These are phyloP conservation scores for Leucophenga maculata DNA, from an alignment of 2,888 invertebrate species.

Conservation along the genomic window DNA sequence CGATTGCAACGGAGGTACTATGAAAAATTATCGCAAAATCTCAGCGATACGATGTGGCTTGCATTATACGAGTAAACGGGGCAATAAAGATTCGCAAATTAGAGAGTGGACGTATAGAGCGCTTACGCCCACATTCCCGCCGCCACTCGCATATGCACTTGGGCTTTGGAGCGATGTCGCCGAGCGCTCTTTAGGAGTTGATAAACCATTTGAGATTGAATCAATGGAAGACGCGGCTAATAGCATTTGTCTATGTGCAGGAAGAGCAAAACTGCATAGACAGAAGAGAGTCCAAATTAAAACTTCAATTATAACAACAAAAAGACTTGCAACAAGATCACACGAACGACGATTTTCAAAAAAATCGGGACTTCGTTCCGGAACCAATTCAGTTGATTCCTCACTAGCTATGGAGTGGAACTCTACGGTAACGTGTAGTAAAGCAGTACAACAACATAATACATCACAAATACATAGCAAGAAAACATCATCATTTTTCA, in stretches of 20 bases:
- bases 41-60: background rate
- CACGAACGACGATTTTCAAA: background rate
- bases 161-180: background rate
- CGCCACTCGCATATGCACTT: too few species aligned
- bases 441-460: background rate
- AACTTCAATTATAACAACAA: background rate
- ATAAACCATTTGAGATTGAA: background rate
- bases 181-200: background rate
- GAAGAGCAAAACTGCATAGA: background rate
- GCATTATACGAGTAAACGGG: background rate
- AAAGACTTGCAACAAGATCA: background rate
- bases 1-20: too few species aligned
- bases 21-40: background rate
- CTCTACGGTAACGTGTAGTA: background rate
- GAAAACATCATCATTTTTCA: constrained; percentile 16
- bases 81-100: constrained; percentile 10
- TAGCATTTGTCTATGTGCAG: background rate
- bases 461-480: background rate
- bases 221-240: background rate
- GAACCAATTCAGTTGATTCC: background rate
- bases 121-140: too few species aligned
- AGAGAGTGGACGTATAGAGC: background rate
- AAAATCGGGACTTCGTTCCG: background rate
- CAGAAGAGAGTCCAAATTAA: background rate
- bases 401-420: background rate